phyloP scores from a whole-genome alignment of 1,140 invertebrate species.

The Tetragonula clypearis region DNA sequence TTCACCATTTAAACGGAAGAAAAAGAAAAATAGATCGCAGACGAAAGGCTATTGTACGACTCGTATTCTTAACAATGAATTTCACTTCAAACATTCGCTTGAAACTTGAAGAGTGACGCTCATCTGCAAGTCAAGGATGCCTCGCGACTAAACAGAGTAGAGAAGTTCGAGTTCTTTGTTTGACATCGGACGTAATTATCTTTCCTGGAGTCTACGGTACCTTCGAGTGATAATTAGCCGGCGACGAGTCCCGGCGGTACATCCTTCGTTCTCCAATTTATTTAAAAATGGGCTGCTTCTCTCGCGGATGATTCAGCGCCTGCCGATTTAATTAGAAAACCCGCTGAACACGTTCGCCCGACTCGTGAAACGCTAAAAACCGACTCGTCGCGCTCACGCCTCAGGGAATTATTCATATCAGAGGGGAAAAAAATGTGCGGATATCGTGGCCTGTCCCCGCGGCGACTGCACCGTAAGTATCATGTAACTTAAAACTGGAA shows the following conservation, averaged over 20 bases:
- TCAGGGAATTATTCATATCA: constrained; percentile 52
- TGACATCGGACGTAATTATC: constrained; percentile 1
- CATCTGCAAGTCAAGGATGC: constrained; percentile 18
- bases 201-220: not conserved
- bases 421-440: constrained; percentile 27
- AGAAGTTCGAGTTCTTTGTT: not conserved
- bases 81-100: not conserved
- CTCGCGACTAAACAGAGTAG: not conserved
- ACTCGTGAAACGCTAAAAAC: constrained; percentile 50
- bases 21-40: not conserved
- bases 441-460: not conserved
- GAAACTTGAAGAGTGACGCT: not conserved
- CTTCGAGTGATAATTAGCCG: constrained; percentile 7
- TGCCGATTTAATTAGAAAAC: constrained; percentile 40
- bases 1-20: not conserved
- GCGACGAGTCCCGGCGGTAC: not conserved
- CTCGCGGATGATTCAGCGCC: constrained; percentile 55
- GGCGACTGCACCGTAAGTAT: not conserved
- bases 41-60: not conserved
- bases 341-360: constrained; percentile 46
- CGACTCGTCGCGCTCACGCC: constrained; percentile 19
- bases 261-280: constrained; percentile 38
- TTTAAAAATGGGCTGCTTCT: constrained; percentile 40
- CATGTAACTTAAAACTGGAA: constrained; percentile 51
- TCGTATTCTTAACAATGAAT: too few relatives aligned